Evolutionary conservation across 2,888 invertebrate species (phyloP).

Genomic region (Phaonia tiefii): DNA sequence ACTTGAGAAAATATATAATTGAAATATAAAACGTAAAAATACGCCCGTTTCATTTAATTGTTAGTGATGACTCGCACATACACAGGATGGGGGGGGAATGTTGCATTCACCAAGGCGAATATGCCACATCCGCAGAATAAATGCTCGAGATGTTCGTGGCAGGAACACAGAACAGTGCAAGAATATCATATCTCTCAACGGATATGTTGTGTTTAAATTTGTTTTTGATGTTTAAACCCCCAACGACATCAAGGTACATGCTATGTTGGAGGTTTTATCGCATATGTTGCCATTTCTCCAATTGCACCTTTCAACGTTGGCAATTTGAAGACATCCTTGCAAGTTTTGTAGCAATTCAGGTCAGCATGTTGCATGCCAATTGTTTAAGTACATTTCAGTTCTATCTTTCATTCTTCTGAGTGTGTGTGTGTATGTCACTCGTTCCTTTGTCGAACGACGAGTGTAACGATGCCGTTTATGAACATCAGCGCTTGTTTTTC

Average conservation of each 20-base stretch:
- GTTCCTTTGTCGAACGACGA: not conserved
- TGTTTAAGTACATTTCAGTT: not conserved
- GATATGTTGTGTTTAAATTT: conserved; percentile 10
- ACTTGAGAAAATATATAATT: conserved; percentile 6
- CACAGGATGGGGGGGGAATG: not conserved
- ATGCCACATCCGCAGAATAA: not conserved
- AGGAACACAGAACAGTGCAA: not conserved
- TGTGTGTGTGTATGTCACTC: not conserved
- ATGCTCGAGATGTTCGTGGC: not conserved
- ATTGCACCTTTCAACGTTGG: not conserved
- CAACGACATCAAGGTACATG: not conserved
- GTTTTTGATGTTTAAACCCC: not conserved
- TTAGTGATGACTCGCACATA: not conserved
- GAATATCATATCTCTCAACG: conserved; percentile 2
- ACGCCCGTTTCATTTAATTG: conserved; percentile 9
- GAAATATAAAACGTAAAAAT: not conserved
- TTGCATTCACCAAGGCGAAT: conserved; percentile 8
- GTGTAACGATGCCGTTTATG: conserved; percentile 29
- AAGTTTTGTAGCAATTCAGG: not conserved
- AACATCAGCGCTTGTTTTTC: conserved; percentile 23
- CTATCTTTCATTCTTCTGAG: not conserved
- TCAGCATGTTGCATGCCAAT: conserved; percentile 8
- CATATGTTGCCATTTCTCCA: not conserved
- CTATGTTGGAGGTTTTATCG: no score
- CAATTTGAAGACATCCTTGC: not conserved